These are phyloP conservation scores for Geotrupes spiniger DNA, from an alignment of 2,888 invertebrate species.

Conservation along the genomic window DNA sequence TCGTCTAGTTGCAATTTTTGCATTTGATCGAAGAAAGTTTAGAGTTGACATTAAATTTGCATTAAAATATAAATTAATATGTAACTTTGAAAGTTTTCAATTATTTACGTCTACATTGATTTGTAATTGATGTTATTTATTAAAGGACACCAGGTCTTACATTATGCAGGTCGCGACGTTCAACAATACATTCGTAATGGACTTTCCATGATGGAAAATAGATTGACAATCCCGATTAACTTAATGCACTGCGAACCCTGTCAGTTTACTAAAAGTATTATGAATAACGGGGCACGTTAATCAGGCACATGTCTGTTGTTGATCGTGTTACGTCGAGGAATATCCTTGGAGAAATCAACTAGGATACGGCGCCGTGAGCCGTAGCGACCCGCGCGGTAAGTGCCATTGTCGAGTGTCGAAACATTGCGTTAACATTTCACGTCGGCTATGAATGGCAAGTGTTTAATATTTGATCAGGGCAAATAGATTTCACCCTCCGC, in stretches of 20 bases:
- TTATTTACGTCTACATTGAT: too few species aligned
- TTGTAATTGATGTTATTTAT: too few species aligned
- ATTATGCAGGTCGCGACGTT: too few species aligned
- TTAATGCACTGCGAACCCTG: slow-evolving; percentile 14
- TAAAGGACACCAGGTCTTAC: too few species aligned
- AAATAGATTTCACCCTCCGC: slow-evolving; percentile 39
- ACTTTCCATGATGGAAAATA: too few species aligned
- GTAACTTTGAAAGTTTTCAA: too few species aligned
- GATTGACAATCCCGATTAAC: not conserved
- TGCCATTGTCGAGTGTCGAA: slow-evolving; percentile 4
- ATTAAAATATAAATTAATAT: too few species aligned
- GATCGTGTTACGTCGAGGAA: slow-evolving; percentile 24
- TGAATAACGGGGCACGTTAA: slow-evolving; percentile 19
- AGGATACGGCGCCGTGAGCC: slow-evolving; percentile 4
- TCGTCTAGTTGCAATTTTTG: too few species aligned
- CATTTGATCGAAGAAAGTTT: too few species aligned
- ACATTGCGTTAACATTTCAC: slow-evolving; percentile 19
- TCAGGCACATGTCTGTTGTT: slow-evolving; percentile 15
- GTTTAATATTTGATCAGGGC: slow-evolving; percentile 42
- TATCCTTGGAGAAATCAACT: slow-evolving; percentile 27
- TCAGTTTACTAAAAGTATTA: slow-evolving; percentile 21
- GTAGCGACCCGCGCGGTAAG: slow-evolving; percentile 10
- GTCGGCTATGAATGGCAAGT: slow-evolving; percentile 32
- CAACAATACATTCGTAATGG: not conserved
- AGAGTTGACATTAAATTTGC: too few species aligned